These are phyloP conservation scores for Tethya wilhelma DNA, from an alignment of 37 sponge, comb jelly and placozoan species.

Conservation along the genomic window DNA sequence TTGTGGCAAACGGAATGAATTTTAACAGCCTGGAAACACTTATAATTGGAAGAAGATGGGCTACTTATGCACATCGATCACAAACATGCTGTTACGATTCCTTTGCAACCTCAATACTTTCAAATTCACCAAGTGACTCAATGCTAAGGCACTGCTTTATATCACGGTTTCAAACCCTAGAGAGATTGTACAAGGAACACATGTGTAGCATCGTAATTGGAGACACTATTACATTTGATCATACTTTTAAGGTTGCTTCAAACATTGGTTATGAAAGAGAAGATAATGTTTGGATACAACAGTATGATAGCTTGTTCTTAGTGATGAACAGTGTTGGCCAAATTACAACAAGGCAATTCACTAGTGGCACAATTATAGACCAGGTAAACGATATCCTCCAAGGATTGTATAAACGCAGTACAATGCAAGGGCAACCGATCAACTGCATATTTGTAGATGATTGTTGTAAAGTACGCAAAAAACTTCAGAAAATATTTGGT, in stretches of 20 bases:
- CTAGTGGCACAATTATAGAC: neutral
- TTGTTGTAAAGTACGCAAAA: conserved; percentile 2
- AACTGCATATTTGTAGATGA: conserved; percentile 3
- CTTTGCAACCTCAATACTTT: neutral
- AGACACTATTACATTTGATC: conserved; percentile 26
- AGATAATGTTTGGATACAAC: conserved; percentile 30
- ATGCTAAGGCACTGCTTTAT: conserved; percentile 10
- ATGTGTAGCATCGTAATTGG: conserved; percentile 2
- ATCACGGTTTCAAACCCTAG: neutral
- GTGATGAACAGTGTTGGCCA: conserved; percentile 30
- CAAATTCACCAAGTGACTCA: conserved; percentile 8
- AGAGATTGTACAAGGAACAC: neutral
- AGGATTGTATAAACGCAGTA: neutral
- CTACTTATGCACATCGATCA: neutral
- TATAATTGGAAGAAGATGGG: conserved; percentile 18
- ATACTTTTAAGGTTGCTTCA: conserved; percentile 43
- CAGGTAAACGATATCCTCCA: neutral
- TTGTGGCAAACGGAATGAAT: neutral
- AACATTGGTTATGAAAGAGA: conserved; percentile 36
- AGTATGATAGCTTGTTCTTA: conserved; percentile 37
- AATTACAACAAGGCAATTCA: conserved; percentile 42
- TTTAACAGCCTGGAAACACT: conserved; percentile 29
- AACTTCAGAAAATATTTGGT: neutral
- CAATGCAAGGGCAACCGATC: neutral
- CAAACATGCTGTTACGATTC: too few relatives aligned